Conservation (phyloP, 2,113 vertebrate genomes). For the Hucho hucho region DNA sequence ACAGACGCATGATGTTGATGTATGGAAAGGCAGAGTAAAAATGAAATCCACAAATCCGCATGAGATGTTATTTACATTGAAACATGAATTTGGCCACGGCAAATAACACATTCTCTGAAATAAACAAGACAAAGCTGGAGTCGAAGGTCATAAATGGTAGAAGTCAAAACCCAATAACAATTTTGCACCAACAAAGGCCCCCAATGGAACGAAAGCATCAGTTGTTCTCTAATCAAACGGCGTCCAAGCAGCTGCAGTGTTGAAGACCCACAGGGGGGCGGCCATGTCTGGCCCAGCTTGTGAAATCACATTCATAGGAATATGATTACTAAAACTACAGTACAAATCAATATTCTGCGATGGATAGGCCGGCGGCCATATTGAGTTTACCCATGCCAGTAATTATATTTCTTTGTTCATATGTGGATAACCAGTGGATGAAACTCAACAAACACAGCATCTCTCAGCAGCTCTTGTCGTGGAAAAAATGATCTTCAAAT, state of each 20-base stretch:
- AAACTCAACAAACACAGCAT: neutral
- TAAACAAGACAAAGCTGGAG: constrained; percentile 3
- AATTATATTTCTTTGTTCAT: neutral
- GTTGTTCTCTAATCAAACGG: constrained; percentile 38
- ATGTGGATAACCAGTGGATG: neutral
- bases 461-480: neutral
- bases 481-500: too few species aligned
- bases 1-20: neutral
- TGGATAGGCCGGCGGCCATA: too few species aligned
- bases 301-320: constrained; percentile 11
- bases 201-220: constrained; percentile 4
- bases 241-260: constrained; percentile 13
- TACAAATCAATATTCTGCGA: too few species aligned
- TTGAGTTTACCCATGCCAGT: neutral
- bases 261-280: neutral
- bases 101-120: neutral
- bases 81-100: neutral
- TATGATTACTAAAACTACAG: too few species aligned
- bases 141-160: constrained; percentile 15
- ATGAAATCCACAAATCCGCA: too few species aligned
- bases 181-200: neutral
- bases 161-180: neutral
- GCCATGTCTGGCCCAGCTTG: neutral
- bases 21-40: neutral
- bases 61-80: too few species aligned